phyloP scores from a whole-genome alignment of 1,140 invertebrate genomes.

The Oppia nitens region DNA sequence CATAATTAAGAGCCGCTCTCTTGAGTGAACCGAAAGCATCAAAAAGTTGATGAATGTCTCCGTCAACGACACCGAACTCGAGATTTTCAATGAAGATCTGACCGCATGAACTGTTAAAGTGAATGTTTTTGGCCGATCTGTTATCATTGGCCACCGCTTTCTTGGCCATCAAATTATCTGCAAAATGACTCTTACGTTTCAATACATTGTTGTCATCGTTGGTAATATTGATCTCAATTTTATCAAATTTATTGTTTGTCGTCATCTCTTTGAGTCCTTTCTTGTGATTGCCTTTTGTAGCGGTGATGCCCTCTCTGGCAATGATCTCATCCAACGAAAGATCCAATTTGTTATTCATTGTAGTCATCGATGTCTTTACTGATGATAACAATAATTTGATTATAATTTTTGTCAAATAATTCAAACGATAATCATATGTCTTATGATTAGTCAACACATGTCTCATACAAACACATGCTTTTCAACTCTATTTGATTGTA shows the following conservation, averaged over 20 bases:
- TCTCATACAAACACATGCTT: too few species aligned
- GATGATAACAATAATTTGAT: too few species aligned
- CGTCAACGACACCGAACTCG: constrained; percentile 73
- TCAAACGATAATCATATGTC: too few species aligned
- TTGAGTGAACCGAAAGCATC: constrained; percentile 84
- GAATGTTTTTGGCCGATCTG: constrained; percentile 16
- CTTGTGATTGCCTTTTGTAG: constrained; percentile 16
- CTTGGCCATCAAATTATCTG: background rate
- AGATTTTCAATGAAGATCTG: constrained; percentile 58
- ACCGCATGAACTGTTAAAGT: constrained; percentile 25
- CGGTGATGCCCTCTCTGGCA: constrained; percentile 48
- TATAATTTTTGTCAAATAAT: too few species aligned
- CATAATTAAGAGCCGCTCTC: constrained; percentile 89
- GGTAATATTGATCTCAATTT: constrained; percentile 18
- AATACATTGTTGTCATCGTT: background rate
- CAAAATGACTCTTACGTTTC: background rate
- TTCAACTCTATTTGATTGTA: too few species aligned
- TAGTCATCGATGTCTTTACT: too few species aligned
- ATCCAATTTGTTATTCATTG: constrained; percentile 48
- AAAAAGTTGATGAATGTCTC: constrained; percentile 59
- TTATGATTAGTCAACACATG: too few species aligned
- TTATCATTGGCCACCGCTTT: background rate
- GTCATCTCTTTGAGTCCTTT: background rate
- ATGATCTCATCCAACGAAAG: constrained; percentile 93
- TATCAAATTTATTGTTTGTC: background rate